phyloP scores from a whole-genome alignment of 2,888 invertebrate species.

The Xestia c-nigrum region DNA sequence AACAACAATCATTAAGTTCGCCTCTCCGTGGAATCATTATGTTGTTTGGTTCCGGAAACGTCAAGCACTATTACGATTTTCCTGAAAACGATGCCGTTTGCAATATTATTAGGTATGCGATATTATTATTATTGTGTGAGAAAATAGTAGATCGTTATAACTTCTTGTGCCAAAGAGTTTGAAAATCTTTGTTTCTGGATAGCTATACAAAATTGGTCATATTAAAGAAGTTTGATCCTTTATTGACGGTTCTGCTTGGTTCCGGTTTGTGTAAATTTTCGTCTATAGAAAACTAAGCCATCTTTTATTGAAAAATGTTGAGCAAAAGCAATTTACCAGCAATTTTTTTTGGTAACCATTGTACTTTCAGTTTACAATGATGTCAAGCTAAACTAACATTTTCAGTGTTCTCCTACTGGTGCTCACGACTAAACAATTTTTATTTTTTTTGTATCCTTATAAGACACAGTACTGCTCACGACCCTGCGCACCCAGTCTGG shows the following conservation, averaged over 20 bases:
- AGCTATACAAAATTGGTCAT: background rate
- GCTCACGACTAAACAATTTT: background rate
- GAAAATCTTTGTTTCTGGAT: background rate
- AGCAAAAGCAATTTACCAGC: background rate
- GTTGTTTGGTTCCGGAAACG: slow-evolving; percentile 27
- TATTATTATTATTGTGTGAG: slow-evolving; percentile 6
- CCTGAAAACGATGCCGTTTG: slow-evolving; percentile 24
- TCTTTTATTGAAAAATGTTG: background rate
- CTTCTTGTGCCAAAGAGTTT: background rate
- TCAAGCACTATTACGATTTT: slow-evolving; percentile 24
- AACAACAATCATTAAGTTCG: slow-evolving; percentile 12
- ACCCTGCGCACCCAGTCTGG: background rate
- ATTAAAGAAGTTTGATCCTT: background rate
- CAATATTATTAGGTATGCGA: no score
- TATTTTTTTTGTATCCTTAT: background rate
- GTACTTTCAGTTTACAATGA: background rate
- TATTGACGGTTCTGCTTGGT: background rate
- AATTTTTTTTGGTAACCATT: background rate
- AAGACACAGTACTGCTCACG: slow-evolving; percentile 12
- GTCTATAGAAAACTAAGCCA: background rate
- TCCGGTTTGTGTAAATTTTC: background rate
- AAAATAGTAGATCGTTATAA: background rate
- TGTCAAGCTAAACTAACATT: no score
- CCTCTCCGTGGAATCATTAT: slow-evolving; percentile 27
- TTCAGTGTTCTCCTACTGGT: no score